Evolutionary conservation across 2,113 vertebrate genomes (phyloP), one percentile per base, ranked within the genome.

Genomic region (Bufo gargarizans): DNA sequence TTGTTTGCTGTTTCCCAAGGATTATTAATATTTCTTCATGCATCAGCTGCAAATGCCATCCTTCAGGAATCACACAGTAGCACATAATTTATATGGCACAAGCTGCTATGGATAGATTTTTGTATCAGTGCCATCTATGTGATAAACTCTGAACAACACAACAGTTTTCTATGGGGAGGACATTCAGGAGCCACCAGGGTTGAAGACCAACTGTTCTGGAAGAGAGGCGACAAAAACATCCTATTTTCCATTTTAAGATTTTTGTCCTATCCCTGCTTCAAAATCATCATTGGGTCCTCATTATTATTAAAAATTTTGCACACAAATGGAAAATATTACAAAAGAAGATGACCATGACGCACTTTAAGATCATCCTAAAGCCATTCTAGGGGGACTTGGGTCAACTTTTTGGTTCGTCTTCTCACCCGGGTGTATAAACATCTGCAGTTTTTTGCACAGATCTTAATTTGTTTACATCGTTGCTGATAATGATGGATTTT

Each of bases 61-160:
- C 72, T 20, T 49, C 47, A 49, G 20, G 53, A 77, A 79, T 69
- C 61, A 56, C 77, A 86, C 59, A 50, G 22, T 61, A 45, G 43
- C 53, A 77, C 81, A 84, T 89, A 17, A 84, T 77, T 78, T 49
- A 63, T n/a, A 61, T 77, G 80, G 80, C 58, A 88, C 50, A 84
- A 84, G 74, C 87, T 77, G 80, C 80, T 77, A 65, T 53, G 45
- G 80, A 88, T 77, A 65, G 33, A 89, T 89, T 84, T 78, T 78
- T 89, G 87, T 88, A 90, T 87, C 88, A 80, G 85, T 91, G 90
- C 92, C 86, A 82, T 91, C 88, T 86, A 82, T 45, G 71, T 50
- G 43, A 63, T 67, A 45, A 67, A 78, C 89, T 85, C 77, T 56
- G 50, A 85, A 82, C 50, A 85, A 77, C 89, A 91, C 72, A 16